phyloP scores from a whole-genome alignment of 2,113 vertebrate genomes.

The Heterocephalus glaber region DNA sequence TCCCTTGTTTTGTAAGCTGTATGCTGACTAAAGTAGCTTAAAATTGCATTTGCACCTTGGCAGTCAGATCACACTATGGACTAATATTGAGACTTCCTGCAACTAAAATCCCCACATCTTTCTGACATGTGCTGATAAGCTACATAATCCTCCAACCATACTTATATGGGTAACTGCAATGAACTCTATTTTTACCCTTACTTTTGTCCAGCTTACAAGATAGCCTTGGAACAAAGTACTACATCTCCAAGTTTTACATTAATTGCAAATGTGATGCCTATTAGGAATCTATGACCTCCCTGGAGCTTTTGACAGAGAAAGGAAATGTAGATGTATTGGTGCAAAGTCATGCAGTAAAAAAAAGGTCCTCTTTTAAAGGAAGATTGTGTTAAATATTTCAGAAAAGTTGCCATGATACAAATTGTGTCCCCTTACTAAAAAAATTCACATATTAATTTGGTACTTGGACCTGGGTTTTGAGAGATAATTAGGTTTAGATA shows the following conservation, averaged over 20 bases:
- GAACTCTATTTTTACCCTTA: conserved; percentile 58
- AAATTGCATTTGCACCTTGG: conserved; percentile 74
- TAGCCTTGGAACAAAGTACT: conserved; percentile 30
- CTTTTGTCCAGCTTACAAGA: conserved; percentile 60
- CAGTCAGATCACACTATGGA: conserved; percentile 68
- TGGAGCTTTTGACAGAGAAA: not conserved
- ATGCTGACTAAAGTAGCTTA: conserved; percentile 72
- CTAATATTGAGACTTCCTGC: conserved; percentile 70
- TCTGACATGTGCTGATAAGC: conserved; percentile 79
- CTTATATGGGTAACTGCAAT: conserved; percentile 15
- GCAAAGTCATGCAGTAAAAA: not conserved
- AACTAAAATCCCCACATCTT: conserved; percentile 76
- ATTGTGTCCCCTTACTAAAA: not conserved
- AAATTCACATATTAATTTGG: not conserved
- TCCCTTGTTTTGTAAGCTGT: conserved; percentile 58
- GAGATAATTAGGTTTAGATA: not conserved
- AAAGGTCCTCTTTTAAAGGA: not conserved
- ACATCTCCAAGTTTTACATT: not conserved
- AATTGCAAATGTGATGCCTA: conserved; percentile 22
- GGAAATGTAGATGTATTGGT: not conserved
- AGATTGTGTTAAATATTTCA: not conserved
- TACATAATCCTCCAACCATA: conserved; percentile 63
- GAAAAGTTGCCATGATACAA: not conserved
- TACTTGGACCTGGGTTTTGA: not conserved
- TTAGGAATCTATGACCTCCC: not conserved